phyloP scores from a whole-genome alignment of 2,797 vertebrate genomes.

The Acropternis orthonyx region DNA sequence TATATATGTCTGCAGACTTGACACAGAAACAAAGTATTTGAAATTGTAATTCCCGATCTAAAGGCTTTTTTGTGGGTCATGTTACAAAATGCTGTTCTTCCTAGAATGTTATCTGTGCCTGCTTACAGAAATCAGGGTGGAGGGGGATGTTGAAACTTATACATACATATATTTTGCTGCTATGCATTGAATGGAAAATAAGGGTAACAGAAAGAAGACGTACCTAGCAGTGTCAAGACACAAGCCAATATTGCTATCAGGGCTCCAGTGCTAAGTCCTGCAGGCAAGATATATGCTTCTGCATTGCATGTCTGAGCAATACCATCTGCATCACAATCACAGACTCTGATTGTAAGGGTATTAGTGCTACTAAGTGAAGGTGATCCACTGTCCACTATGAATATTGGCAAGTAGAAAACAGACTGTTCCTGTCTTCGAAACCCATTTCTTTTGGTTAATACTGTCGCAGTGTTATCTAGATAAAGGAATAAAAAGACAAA shows the following conservation, averaged over 20 bases:
- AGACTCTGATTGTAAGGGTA: slow-evolving; percentile 91
- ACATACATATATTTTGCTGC: background rate
- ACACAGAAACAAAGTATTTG: background rate
- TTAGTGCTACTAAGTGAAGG: slow-evolving; percentile 94
- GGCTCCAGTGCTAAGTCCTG: slow-evolving; percentile 93
- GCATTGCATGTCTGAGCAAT: slow-evolving; percentile 88
- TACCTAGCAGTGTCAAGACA: slow-evolving; percentile 91
- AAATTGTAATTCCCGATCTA: background rate
- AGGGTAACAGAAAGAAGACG: background rate
- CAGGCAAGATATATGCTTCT: slow-evolving; percentile 88
- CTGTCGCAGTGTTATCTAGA: slow-evolving; percentile 92
- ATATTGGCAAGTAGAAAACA: slow-evolving; percentile 87
- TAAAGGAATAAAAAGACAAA: background rate
- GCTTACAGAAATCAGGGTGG: fast-evolving
- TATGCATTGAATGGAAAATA: background rate
- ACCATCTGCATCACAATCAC: slow-evolving; percentile 88
- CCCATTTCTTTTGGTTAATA: slow-evolving; percentile 86
- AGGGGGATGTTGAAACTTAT: background rate
- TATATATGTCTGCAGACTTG: background rate
- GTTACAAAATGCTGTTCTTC: background rate
- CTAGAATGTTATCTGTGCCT: background rate
- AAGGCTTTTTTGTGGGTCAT: background rate
- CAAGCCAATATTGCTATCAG: slow-evolving; percentile 94
- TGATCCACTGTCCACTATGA: slow-evolving; percentile 91
- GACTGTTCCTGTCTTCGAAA: slow-evolving; percentile 91